A percentile compares a stretch with the other conserved stretches of the same genome.
Conservation (phyloP, 2,888 invertebrate genomes). For the Julus scandinavius region DNA sequence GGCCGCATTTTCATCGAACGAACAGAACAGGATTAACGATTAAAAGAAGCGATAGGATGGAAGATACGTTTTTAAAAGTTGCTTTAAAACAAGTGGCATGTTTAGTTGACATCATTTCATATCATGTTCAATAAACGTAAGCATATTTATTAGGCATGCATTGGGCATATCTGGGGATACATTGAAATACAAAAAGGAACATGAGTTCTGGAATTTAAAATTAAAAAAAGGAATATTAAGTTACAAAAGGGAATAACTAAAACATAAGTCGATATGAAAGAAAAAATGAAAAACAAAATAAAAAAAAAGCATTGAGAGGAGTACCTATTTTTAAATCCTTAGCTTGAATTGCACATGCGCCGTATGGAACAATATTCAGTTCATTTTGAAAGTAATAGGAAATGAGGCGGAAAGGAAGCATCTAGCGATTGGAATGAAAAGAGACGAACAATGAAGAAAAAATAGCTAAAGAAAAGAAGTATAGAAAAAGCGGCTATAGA, state of each 20-base stretch:
- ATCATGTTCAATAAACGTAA: background rate
- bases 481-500: background rate
- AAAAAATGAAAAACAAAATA: too few relatives aligned
- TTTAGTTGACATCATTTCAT: too few relatives aligned
- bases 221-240: too few relatives aligned
- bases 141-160: too few relatives aligned
- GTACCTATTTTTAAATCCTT: background rate
- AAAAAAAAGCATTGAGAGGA: too few relatives aligned
- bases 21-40: background rate
- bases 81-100: background rate
- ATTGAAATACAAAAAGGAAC: too few relatives aligned
- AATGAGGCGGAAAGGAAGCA: background rate
- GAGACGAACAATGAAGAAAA: background rate
- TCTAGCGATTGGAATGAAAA: background rate
- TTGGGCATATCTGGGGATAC: too few relatives aligned
- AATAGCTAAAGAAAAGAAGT: background rate
- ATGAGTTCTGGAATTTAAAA: too few relatives aligned
- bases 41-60: background rate
- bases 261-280: too few relatives aligned
- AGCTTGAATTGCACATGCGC: background rate
- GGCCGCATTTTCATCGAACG: background rate
- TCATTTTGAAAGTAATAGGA: background rate
- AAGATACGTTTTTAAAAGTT: background rate
- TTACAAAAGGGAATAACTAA: too few relatives aligned
- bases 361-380: background rate